Evolutionary conservation across 92 coral and sea anemone species (phyloP).

Genomic region (Montipora capitata): DNA sequence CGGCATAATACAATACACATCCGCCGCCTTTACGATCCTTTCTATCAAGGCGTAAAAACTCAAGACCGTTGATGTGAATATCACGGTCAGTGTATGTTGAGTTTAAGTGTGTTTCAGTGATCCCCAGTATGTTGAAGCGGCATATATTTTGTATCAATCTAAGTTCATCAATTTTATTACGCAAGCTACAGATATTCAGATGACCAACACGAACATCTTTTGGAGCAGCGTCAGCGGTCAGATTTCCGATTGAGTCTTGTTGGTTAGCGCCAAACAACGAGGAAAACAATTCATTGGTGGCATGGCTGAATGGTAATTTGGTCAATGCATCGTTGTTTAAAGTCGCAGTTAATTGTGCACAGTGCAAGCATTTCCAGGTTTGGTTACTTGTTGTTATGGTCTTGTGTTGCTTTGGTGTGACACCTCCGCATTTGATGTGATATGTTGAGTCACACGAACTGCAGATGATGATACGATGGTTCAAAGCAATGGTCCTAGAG

Average conservation of each 20-base stretch:
- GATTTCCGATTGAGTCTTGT: not conserved
- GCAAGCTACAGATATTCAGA: too few relatives aligned
- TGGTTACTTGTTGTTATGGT: not conserved
- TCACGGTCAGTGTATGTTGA: too few relatives aligned
- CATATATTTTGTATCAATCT: too few relatives aligned
- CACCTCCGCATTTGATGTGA: slow-evolving; percentile 11
- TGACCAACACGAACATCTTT: too few relatives aligned
- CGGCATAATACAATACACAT: too few relatives aligned
- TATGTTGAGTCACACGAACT: not conserved
- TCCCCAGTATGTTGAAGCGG: too few relatives aligned
- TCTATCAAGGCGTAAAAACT: too few relatives aligned
- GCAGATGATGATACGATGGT: not conserved
- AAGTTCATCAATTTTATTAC: too few relatives aligned
- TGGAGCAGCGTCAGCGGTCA: too few relatives aligned
- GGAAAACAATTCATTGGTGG: not conserved
- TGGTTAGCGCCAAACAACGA: not conserved
- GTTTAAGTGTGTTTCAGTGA: too few relatives aligned
- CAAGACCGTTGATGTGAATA: too few relatives aligned
- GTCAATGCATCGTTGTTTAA: not conserved
- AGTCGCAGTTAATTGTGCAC: slow-evolving; percentile 5
- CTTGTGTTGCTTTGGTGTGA: slow-evolving; percentile 12
- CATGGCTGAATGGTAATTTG: not conserved
- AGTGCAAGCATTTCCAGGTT: not conserved
- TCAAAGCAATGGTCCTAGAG: not conserved
- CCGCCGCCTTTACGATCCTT: too few relatives aligned